A percentile compares a stretch with the other conserved stretches of the same genome.
Evolutionary conservation across 1,140 invertebrate species (phyloP).

Genomic region (Calephelis virginiensis): DNA sequence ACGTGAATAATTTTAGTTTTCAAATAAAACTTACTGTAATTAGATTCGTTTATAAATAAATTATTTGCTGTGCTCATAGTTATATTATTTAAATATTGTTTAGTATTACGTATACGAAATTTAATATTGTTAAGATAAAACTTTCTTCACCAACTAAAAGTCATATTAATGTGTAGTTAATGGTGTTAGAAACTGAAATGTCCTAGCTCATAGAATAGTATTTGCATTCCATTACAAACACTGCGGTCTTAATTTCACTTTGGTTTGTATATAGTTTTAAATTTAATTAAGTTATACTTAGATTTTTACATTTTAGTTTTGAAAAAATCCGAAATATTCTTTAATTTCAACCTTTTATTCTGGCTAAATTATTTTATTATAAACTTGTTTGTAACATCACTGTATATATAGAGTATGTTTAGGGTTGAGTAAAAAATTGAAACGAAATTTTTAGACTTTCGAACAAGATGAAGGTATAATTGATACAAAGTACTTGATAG

Average conservation of each 20-base stretch:
- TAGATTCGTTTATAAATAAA: constrained; percentile 1
- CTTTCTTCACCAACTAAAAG: not conserved
- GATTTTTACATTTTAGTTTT: not conserved
- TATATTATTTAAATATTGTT: constrained; percentile 3
- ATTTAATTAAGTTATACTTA: constrained; percentile 11
- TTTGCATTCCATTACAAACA: not conserved
- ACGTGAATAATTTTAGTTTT: too few species aligned
- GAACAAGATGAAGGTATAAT: not conserved
- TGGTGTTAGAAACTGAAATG: not conserved
- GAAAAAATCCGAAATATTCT: not conserved
- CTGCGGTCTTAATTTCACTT: not conserved
- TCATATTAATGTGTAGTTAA: not conserved
- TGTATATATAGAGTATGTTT: constrained; percentile 2
- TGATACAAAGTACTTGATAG: not conserved
- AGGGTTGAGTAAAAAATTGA: not conserved
- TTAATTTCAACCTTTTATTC: not conserved
- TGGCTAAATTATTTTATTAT: too few species aligned
- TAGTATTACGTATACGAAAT: constrained; percentile 2
- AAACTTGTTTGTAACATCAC: not conserved
- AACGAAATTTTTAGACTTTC: not conserved
- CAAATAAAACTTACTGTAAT: not conserved
- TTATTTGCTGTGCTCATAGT: constrained; percentile 11
- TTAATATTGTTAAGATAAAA: not conserved
- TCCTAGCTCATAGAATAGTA: not conserved
- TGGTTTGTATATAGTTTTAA: constrained; percentile 1